These are phyloP conservation scores for Cervus canadensis DNA, from an alignment of 2,113 vertebrate genomes.

Conservation along the genomic window DNA sequence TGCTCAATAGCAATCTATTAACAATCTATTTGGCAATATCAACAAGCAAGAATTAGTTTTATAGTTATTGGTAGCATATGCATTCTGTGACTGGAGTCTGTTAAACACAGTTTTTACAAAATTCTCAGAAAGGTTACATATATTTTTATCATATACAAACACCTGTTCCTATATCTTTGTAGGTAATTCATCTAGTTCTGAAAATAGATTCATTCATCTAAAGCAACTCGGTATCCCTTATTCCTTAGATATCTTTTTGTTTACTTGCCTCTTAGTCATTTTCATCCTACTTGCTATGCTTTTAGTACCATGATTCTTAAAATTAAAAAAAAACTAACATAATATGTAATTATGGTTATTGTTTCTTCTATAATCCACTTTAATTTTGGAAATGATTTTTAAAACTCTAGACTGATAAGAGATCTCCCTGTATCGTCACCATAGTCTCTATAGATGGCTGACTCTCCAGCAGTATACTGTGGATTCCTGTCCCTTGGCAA, in stretches of 20 bases:
- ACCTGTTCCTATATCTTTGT: background rate
- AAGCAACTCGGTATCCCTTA: background rate
- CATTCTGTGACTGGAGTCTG: background rate
- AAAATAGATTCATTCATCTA: conserved; percentile 11
- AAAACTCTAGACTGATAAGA: background rate
- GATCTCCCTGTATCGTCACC: background rate
- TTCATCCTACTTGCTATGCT: background rate
- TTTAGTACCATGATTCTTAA: conserved; percentile 1
- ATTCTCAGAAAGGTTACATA: background rate
- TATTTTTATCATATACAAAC: background rate
- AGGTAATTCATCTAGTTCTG: background rate
- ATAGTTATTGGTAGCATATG: background rate
- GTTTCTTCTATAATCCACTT: background rate
- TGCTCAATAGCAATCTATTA: background rate
- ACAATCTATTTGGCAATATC: background rate
- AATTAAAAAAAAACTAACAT: background rate
- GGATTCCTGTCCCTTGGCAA: background rate
- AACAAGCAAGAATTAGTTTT: background rate
- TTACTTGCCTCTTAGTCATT: conserved; percentile 4
- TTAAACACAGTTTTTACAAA: background rate
- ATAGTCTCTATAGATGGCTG: background rate
- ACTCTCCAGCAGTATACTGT: background rate
- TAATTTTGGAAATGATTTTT: background rate
- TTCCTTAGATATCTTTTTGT: background rate
- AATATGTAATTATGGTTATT: background rate